Conservation (phyloP, 2,797 vertebrate species). For the Acropternis orthonyx region DNA sequence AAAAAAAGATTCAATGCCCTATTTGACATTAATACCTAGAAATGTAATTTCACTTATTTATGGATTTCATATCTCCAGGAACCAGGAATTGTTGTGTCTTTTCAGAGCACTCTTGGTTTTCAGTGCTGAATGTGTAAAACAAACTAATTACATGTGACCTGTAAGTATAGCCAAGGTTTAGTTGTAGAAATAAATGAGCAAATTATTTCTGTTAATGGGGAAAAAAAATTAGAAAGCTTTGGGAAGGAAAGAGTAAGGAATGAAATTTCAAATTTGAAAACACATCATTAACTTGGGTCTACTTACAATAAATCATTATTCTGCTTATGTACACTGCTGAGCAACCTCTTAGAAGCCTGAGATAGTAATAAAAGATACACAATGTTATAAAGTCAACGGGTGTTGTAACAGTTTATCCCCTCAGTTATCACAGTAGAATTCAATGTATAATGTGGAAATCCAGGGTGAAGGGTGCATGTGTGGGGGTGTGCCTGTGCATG, state of each 20-base stretch:
- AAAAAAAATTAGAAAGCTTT: neutral
- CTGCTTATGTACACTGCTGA: neutral
- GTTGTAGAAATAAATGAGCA: neutral
- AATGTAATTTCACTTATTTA: neutral
- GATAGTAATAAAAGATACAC: neutral
- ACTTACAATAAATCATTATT: neutral
- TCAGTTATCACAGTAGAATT: neutral
- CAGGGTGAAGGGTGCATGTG: neutral
- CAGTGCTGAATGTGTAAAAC: neutral
- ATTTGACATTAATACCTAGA: neutral
- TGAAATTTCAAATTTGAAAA: neutral
- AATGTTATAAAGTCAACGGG: neutral
- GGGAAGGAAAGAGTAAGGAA: neutral
- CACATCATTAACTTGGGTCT: neutral
- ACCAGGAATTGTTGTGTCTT: neutral
- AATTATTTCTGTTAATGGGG: neutral
- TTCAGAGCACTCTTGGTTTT: neutral
- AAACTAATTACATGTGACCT: neutral
- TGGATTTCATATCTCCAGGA: neutral
- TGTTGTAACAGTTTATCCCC: neutral
- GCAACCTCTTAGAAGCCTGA: neutral
- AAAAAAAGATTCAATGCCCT: neutral
- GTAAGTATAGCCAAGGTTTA: neutral
- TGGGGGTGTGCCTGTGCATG: neutral
- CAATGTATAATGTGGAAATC: neutral